Evolutionary conservation across 2,113 vertebrate genomes (phyloP), one percentile per base, ranked within the genome.

Genomic region (Leptobrachium ailaonicum): DNA sequence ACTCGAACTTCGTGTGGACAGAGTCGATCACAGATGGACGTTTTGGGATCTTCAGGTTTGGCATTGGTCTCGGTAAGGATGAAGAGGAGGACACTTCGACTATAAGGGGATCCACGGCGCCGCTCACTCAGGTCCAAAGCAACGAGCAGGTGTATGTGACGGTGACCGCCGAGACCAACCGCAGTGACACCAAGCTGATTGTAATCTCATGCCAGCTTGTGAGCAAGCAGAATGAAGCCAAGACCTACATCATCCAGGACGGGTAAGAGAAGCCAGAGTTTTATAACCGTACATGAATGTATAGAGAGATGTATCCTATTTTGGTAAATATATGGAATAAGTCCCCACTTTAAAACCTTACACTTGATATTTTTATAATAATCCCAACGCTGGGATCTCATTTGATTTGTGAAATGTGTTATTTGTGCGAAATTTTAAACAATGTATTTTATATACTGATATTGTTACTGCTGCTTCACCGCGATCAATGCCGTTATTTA

Each of bases 41-140:
- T 2, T 82, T 83, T 66, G 71, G 75, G 9, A 73, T n/a, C 14
- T 81, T 81, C 44, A 83, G 70, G 6, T 81, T 84, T 78, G 82
- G 79, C 4, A 82, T 82, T 47, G 67, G 75, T 13, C 62, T 82
- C 60, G 72, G 76, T 45, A 82, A 47, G 41, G 14, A 47, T 2
- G 13, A 20, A 43, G 14, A 11, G 10, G 9, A 66, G 45, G 4
- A 12, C 20, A 53, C 50, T 2, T 11, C 20, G 50, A 44, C 20
- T 11, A 44, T 20, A 32, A 74, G 56, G 58, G 71, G 69, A n/a
- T 12, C 44, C 4, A 10, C 54, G 11, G 40, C 71, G 13, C 40
- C 53, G 6, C 20, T 44, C 12, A 1, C 63, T n/a, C 77, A 63
- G n/a, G 44, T 82, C 45, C 11, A 66, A 13, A 40, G 42, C 32